phyloP scores from a whole-genome alignment of 2,888 invertebrate genomes.

The Elegia similella region DNA sequence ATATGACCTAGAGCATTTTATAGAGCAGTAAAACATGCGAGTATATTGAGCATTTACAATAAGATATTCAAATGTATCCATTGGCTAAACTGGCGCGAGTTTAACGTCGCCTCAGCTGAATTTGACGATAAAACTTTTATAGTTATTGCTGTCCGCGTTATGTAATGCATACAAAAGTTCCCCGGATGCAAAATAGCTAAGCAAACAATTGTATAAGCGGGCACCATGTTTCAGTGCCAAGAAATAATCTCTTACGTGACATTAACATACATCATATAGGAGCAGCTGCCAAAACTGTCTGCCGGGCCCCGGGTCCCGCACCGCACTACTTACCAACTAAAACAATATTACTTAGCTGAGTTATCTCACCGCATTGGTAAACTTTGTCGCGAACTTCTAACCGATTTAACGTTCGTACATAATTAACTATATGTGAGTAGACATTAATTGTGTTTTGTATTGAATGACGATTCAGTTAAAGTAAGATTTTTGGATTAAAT shows the following conservation, averaged over 20 bases:
- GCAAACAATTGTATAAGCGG: constrained; percentile 62
- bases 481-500: too few species aligned
- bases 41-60: constrained; percentile 9
- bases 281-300: constrained; percentile 73
- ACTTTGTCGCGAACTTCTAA: constrained; percentile 28
- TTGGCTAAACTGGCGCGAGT: constrained; percentile 23
- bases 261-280: constrained; percentile 74
- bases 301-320: constrained; percentile 45
- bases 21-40: not conserved
- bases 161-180: constrained; percentile 36
- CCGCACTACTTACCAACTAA: constrained; percentile 64
- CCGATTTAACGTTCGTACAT: constrained; percentile 14
- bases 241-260: constrained; percentile 77
- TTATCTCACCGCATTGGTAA: constrained; percentile 40
- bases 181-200: constrained; percentile 55
- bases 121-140: constrained; percentile 34
- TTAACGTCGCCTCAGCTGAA: constrained; percentile 26
- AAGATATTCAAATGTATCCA: constrained; percentile 15
- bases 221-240: constrained; percentile 68
- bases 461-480: not conserved
- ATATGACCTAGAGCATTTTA: too few species aligned
- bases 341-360: constrained; percentile 72
- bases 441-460: not conserved
- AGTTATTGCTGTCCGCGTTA: constrained; percentile 27
- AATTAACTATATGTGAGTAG: constrained; percentile 8